A percentile compares a stretch with the other conserved stretches of the same genome.
phyloP scores from a whole-genome alignment of 2,888 invertebrate species.

The Caenorhabditis panamensis region DNA sequence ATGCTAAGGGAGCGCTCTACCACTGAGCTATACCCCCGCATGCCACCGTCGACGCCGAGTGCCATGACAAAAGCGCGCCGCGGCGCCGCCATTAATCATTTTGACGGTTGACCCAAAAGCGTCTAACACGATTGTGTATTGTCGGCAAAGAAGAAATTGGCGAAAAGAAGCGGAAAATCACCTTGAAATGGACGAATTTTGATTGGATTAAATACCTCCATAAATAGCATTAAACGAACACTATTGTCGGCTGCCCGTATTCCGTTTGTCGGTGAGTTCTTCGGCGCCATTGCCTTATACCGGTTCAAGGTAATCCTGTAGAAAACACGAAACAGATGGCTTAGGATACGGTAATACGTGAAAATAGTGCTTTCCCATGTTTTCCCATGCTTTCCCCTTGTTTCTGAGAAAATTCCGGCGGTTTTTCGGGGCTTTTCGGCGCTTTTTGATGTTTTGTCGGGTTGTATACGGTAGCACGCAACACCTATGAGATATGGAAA shows the following conservation, averaged over 20 bases:
- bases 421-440: not conserved
- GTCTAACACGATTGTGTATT: not conserved
- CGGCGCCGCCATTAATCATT: constrained; percentile 9
- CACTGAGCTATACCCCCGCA: constrained; percentile 76
- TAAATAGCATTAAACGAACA: constrained; percentile 10
- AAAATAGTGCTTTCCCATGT: no score
- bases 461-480: constrained; percentile 38
- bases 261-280: constrained; percentile 49
- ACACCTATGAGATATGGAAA: constrained; percentile 28
- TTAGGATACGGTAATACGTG: not conserved
- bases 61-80: constrained; percentile 1
- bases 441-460: not conserved
- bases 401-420: not conserved
- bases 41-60: not conserved
- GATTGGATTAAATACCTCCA: constrained; percentile 65
- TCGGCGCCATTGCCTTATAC: constrained; percentile 35
- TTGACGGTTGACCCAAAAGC: constrained; percentile 6
- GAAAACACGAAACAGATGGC: constrained; percentile 30
- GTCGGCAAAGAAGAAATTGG: not conserved
- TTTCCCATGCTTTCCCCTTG: no score
- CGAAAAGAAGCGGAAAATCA: not conserved
- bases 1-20: constrained; percentile 79
- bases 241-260: constrained; percentile 48
- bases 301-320: constrained; percentile 58
- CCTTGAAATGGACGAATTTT: constrained; percentile 56